These are phyloP conservation scores for Ypsolopha sequella DNA, from an alignment of 2,888 invertebrate species.

Conservation along the genomic window DNA sequence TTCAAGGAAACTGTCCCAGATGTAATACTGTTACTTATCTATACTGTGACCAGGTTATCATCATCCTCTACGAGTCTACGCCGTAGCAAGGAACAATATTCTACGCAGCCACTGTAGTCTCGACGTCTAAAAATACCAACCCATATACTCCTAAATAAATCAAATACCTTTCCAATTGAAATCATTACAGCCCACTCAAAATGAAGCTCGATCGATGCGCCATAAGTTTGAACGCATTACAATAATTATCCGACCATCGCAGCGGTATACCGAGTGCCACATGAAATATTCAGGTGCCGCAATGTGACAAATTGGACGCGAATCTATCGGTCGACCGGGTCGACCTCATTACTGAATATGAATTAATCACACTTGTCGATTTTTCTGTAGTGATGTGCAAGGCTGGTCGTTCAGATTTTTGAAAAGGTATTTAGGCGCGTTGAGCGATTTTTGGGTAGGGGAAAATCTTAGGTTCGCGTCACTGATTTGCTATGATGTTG, in stretches of 20 bases:
- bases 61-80: no score
- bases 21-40: no score
- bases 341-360: constrained; percentile 57
- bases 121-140: not conserved
- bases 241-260: not conserved
- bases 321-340: constrained; percentile 30
- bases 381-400: constrained; percentile 24
- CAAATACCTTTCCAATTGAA: not conserved
- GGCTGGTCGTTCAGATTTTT: no score
- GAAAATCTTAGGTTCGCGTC: no score
- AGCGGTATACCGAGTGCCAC: constrained; percentile 20
- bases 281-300: constrained; percentile 37
- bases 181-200: not conserved
- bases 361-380: constrained; percentile 61
- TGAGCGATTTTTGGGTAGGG: no score
- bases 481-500: no score
- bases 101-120: no score
- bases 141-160: not conserved
- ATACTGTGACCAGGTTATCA: no score
- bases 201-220: not conserved
- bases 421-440: no score
- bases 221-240: not conserved
- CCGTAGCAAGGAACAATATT: no score
- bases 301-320: constrained; percentile 52
- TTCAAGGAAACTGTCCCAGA: no score